Evolutionary conservation across 2,113 vertebrate species (phyloP).

Genomic region (Oncorhynchus mykiss): DNA sequence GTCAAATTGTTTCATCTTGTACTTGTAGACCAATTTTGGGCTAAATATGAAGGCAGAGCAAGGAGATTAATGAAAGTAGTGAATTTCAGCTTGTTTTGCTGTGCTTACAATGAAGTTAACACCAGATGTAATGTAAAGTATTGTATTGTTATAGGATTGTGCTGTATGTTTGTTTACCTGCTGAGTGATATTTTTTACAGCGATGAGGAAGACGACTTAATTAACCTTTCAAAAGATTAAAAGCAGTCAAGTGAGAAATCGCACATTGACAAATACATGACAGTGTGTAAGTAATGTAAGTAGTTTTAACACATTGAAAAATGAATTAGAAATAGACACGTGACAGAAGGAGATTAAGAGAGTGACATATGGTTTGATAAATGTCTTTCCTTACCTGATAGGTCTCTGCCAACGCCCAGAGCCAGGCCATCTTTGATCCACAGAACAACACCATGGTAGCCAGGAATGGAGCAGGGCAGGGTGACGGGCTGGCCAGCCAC

Average conservation of each 20-base stretch:
- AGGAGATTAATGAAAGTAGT: too few relatives aligned
- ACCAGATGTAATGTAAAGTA: too few relatives aligned
- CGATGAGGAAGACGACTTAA: constrained; percentile 22
- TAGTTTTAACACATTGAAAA: constrained; percentile 10
- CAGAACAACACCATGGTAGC: constrained; percentile 92
- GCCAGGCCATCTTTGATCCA: constrained; percentile 98
- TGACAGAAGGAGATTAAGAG: background rate
- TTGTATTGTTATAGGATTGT: background rate
- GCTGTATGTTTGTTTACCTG: background rate
- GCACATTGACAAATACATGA: constrained; percentile 1
- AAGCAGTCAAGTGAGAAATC: constrained; percentile 4
- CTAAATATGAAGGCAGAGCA: too few relatives aligned
- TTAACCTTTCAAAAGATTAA: constrained; percentile 9
- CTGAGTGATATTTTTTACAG: constrained; percentile 31
- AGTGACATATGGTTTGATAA: background rate
- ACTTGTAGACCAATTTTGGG: too few relatives aligned
- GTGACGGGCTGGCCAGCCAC: constrained; percentile 92
- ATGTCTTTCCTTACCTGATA: constrained; percentile 81
- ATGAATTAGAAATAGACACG: background rate
- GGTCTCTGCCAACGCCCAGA: constrained; percentile 91
- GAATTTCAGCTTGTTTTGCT: too few relatives aligned
- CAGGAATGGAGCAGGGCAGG: constrained; percentile 87
- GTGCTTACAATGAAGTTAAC: too few relatives aligned
- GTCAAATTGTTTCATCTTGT: too few relatives aligned
- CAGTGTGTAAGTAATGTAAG: constrained; percentile 17